Percentiles rank a stretch among this genome's conserved stretches.
Evolutionary conservation across 1,140 invertebrate species (phyloP).

Genomic region (Eumeta japonica): DNA sequence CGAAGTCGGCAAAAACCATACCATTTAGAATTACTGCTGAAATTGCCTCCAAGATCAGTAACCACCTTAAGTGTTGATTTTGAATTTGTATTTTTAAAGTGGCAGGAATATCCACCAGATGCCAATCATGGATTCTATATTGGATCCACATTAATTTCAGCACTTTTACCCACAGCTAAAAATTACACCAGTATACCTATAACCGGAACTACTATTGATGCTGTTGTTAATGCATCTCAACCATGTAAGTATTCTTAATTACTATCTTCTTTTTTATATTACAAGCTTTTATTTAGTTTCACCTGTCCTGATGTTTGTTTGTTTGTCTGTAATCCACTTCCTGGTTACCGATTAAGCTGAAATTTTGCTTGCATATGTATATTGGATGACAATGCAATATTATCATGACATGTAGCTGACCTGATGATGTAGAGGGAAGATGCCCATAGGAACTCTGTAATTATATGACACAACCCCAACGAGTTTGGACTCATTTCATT

Average conservation of each 20-base stretch:
- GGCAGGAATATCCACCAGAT: constrained; percentile 99
- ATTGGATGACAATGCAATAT: too few species aligned
- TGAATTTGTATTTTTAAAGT: constrained; percentile 93
- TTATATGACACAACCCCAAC: too few species aligned
- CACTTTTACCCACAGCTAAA: constrained; percentile 71
- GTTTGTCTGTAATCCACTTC: too few species aligned
- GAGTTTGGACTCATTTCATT: too few species aligned
- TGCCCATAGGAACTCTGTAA: too few species aligned
- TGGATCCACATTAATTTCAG: constrained; percentile 79
- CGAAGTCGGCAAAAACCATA: constrained; percentile 80
- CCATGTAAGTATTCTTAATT: constrained; percentile 37
- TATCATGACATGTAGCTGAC: too few species aligned
- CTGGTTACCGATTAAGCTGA: too few species aligned
- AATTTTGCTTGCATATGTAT: too few species aligned
- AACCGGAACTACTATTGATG: constrained; percentile 67
- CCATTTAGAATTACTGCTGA: constrained; percentile 85
- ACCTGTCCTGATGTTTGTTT: too few species aligned
- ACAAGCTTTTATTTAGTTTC: too few species aligned
- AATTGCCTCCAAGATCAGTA: constrained; percentile 75
- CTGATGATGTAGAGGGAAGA: too few species aligned
- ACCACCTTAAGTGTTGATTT: constrained; percentile 86
- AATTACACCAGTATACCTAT: constrained; percentile 78
- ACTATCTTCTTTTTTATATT: background rate
- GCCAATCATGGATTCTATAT: constrained; percentile 98
- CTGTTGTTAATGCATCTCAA: constrained; percentile 62